A percentile compares a stretch with the other conserved stretches of the same genome.
phyloP scores from a whole-genome alignment of 1,140 invertebrate genomes.

The Homalodisca vitripennis region DNA sequence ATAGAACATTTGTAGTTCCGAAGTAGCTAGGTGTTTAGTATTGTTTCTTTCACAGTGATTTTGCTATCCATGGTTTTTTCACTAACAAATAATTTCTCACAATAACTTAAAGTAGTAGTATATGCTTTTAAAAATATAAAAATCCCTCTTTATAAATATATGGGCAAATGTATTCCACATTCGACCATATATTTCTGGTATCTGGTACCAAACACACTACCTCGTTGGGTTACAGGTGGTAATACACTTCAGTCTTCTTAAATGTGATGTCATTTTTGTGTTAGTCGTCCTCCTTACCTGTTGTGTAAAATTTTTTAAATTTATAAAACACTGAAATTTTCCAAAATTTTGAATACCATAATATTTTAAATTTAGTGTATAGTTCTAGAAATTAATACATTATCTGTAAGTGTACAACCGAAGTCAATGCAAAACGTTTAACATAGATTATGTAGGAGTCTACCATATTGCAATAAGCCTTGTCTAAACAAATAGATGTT shows the following conservation, averaged over 20 bases:
- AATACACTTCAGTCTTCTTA: no score
- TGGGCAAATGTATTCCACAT: conserved; percentile 18
- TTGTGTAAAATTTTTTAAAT: background rate
- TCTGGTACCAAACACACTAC: no score
- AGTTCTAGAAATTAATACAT: background rate
- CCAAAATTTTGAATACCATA: background rate
- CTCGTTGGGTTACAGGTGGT: no score
- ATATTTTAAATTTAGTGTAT: background rate
- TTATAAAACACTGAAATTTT: no score
- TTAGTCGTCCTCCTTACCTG: background rate
- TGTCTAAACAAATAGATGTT: conserved; percentile 19
- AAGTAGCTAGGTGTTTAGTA: no score
- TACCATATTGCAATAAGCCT: background rate
- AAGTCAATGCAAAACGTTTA: conserved; percentile 1
- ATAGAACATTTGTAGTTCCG: no score
- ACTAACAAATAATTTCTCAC: no score
- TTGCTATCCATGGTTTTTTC: no score
- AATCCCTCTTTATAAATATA: conserved; percentile 12
- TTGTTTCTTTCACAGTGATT: no score
- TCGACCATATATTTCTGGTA: conserved; percentile 22
- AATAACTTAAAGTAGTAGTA: no score
- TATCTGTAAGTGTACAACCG: background rate
- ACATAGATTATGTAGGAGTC: conserved; percentile 8
- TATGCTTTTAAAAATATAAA: no score
- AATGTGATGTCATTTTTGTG: background rate